Conservation (phyloP, 2,888 invertebrate species). For the Parascotia fuliginaria region DNA sequence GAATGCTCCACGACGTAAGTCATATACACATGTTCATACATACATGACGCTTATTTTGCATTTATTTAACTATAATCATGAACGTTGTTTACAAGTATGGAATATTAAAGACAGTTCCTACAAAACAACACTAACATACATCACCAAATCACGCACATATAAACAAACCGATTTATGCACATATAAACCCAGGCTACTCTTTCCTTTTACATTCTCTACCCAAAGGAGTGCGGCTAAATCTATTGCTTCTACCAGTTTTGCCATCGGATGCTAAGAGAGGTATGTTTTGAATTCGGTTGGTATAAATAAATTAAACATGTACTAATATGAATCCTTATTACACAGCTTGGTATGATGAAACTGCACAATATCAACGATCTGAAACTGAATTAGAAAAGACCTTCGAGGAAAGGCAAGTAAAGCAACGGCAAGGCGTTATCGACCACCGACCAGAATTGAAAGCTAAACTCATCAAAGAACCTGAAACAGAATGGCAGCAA, state of each 20-base stretch:
- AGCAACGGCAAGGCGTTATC: constrained; percentile 88
- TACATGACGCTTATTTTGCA: constrained; percentile 42
- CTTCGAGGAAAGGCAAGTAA: constrained; percentile 93
- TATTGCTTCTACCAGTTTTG: constrained; percentile 81
- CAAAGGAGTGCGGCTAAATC: constrained; percentile 72
- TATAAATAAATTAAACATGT: neutral
- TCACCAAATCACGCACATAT: constrained; percentile 68
- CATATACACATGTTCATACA: constrained; percentile 11
- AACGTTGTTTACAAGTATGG: constrained; percentile 15
- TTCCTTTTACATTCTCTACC: constrained; percentile 51
- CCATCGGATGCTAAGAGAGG: constrained; percentile 75
- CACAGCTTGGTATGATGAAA: constrained; percentile 96
- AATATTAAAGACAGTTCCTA: constrained; percentile 30
- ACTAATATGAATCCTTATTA: constrained; percentile 37
- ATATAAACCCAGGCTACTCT: constrained; percentile 60
- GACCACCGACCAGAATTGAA: constrained; percentile 88
- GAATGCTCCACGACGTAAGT: constrained; percentile 98
- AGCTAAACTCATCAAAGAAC: constrained; percentile 89
- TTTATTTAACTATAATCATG: constrained; percentile 25
- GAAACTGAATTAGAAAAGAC: constrained; percentile 94
- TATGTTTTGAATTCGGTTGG: constrained; percentile 61
- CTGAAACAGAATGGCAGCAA: constrained; percentile 94
- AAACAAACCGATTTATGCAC: constrained; percentile 73
- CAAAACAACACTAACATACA: constrained; percentile 66
- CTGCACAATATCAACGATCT: constrained; percentile 93